These are phyloP conservation scores for Austrolebias charrua DNA, from an alignment of 2,797 vertebrate species.

Conservation along the genomic window DNA sequence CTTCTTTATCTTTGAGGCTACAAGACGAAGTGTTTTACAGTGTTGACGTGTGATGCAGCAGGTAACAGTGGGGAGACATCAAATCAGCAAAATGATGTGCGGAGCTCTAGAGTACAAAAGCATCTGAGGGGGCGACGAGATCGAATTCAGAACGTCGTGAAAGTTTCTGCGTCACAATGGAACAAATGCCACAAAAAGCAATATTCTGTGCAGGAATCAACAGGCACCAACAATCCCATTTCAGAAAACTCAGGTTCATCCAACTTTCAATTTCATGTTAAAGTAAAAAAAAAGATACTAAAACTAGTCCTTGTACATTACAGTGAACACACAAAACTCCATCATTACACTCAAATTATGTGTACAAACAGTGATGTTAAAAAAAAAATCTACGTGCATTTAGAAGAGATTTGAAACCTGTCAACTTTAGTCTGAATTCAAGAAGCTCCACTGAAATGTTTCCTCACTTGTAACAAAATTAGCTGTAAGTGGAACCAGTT, in stretches of 20 bases:
- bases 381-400: constrained; percentile 9
- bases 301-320: no score
- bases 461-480: no score
- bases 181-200: constrained; percentile 55
- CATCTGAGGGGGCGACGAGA: neutral
- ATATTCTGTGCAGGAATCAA: constrained; percentile 12
- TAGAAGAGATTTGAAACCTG: neutral
- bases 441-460: no score
- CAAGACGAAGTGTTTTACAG: constrained; percentile 16
- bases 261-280: neutral
- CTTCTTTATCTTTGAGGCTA: constrained; percentile 14
- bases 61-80: constrained; percentile 32
- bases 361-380: constrained; percentile 35
- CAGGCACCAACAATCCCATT: neutral
- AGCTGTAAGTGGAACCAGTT: no score
- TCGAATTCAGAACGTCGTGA: neutral
- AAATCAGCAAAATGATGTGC: constrained; percentile 7
- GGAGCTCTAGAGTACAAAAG: constrained; percentile 22
- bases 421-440: neutral
- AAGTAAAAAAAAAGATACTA: neutral
- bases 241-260: neutral
- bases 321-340: neutral
- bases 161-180: constrained; percentile 3
- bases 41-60: constrained; percentile 30
- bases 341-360: no score